These are phyloP conservation scores for Sitta carolinensis DNA, from an alignment of 2,797 vertebrate species.

Conservation along the genomic window DNA sequence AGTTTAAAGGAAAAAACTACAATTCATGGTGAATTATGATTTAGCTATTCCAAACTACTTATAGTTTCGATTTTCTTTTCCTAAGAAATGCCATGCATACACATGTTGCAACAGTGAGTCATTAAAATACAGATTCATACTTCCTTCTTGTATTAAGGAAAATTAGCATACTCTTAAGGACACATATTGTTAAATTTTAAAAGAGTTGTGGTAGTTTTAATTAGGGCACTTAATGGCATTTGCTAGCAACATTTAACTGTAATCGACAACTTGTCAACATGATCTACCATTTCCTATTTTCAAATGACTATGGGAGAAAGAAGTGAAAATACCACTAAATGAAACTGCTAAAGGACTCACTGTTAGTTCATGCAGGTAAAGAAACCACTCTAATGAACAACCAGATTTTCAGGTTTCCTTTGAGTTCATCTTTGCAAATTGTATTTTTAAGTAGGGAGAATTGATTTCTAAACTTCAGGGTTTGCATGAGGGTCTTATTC, in stretches of 20 bases:
- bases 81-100: not conserved
- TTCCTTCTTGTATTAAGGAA: not conserved
- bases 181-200: conserved; percentile 46
- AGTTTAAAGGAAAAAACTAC: not conserved
- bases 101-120: fast-evolving
- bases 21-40: not conserved
- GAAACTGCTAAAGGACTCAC: not conserved
- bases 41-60: not conserved
- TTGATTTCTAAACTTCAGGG: not conserved
- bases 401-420: not conserved
- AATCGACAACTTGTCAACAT: conserved; percentile 56
- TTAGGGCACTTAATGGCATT: conserved; percentile 33
- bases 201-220: conserved; percentile 62
- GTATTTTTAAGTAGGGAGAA: not conserved
- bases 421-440: not conserved
- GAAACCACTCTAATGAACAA: not conserved
- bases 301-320: conserved; percentile 24
- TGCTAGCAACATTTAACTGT: conserved; percentile 60
- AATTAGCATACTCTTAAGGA: conserved; percentile 39
- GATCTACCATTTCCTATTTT: conserved; percentile 60
- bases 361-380: not conserved
- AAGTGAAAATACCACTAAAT: not conserved
- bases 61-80: not conserved
- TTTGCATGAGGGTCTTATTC: not conserved
- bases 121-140: not conserved